These are phyloP conservation scores for Anthoscopus minutus DNA, from an alignment of 2,113 vertebrate species.

Conservation along the genomic window DNA sequence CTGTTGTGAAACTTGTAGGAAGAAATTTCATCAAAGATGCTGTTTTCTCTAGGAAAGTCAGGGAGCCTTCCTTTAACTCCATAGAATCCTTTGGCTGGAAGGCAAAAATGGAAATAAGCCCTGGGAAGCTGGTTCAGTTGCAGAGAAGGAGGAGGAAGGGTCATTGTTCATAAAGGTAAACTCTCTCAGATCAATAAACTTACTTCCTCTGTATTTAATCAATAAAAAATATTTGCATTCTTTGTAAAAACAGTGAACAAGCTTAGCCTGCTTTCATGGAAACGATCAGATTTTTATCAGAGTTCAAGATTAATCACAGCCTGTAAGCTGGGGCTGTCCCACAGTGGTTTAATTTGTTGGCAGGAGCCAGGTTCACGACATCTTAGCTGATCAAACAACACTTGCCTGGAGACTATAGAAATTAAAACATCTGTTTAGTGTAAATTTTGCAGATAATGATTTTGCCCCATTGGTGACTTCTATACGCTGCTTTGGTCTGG, in stretches of 20 bases:
- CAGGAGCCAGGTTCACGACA: not conserved
- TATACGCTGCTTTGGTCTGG: not conserved
- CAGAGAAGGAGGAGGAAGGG: not conserved
- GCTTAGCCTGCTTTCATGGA: not conserved
- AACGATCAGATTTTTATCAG: not conserved
- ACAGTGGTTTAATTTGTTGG: not conserved
- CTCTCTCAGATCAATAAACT: not conserved
- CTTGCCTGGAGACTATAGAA: not conserved
- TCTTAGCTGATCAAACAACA: not conserved
- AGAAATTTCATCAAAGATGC: not conserved
- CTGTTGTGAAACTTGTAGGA: not conserved
- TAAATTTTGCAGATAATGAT: not conserved
- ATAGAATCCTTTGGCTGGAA: not conserved
- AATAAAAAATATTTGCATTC: not conserved
- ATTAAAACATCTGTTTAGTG: not conserved
- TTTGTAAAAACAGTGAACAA: not conserved
- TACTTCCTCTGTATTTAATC: not conserved
- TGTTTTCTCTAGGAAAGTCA: not conserved
- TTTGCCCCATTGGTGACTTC: not conserved
- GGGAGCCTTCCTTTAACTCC: not conserved
- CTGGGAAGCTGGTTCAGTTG: not conserved
- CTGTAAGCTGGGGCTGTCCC: not conserved
- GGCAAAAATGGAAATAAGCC: not conserved
- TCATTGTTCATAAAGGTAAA: not conserved
- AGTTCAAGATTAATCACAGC: not conserved